These are phyloP conservation scores for Sitta carolinensis DNA, from an alignment of 2,797 vertebrate species.

Conservation along the genomic window DNA sequence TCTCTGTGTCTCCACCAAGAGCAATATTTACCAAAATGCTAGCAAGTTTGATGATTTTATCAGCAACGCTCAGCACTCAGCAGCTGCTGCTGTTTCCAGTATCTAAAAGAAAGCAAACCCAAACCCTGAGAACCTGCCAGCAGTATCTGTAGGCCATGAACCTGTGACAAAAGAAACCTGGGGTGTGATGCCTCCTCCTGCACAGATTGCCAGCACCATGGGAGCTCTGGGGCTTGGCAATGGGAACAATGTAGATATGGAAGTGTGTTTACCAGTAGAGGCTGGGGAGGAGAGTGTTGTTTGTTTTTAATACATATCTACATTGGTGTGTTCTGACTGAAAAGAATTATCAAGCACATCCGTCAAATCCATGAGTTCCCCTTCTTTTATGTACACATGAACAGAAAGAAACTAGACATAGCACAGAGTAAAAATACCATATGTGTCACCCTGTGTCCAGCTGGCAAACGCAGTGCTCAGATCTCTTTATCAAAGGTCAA, in stretches of 20 bases:
- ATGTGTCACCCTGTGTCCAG: neutral
- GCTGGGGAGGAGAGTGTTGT: accelerated
- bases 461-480: neutral
- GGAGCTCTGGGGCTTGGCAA: neutral
- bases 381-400: neutral
- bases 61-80: neutral
- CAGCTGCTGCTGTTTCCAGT: neutral
- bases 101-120: neutral
- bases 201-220: neutral
- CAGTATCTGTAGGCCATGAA: neutral
- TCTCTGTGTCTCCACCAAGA: neutral
- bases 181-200: neutral
- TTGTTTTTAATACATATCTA: neutral
- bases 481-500: conserved; percentile 36
- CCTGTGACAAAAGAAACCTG: neutral
- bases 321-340: neutral
- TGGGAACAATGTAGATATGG: neutral
- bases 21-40: neutral
- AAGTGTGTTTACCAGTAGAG: neutral
- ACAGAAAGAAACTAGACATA: neutral
- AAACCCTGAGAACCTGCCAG: neutral
- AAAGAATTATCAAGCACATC: neutral
- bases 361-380: neutral
- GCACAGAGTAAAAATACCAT: neutral
- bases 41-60: neutral